Percentiles rank a stretch among this genome's conserved stretches.
Evolutionary conservation across 37 sponge, comb jelly and placozoan genomes (phyloP).

Genomic region (Petrosia ficiformis): DNA sequence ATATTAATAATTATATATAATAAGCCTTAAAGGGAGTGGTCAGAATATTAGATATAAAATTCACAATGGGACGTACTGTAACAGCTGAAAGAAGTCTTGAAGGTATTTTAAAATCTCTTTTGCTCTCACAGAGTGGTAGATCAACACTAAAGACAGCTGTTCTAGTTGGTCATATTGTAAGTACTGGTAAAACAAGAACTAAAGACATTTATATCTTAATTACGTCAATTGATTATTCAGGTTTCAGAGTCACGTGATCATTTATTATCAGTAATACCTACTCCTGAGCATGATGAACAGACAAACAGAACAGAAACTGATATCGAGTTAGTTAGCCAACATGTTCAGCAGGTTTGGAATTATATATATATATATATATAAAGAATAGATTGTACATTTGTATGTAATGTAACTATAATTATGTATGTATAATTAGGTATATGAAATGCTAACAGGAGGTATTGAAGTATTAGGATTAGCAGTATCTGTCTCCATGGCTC

Average conservation of each 20-base stretch:
- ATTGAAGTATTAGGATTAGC: constrained; percentile 9
- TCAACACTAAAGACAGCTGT: neutral
- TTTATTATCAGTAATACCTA: neutral
- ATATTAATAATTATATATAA: too few species aligned
- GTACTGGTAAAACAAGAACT: neutral
- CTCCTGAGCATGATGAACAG: neutral
- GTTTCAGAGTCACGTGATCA: neutral
- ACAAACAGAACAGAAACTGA: too few species aligned
- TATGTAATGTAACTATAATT: too few species aligned
- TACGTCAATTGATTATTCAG: neutral
- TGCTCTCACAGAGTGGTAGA: neutral
- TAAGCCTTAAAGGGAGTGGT: too few species aligned
- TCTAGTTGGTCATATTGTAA: neutral
- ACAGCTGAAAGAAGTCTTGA: constrained; percentile 6
- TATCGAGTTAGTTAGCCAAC: constrained; percentile 18
- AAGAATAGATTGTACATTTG: too few species aligned
- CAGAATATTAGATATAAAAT: too few species aligned
- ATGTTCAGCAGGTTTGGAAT: constrained; percentile 27
- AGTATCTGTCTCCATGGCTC: neutral
- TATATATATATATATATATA: too few species aligned
- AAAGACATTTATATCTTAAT: neutral
- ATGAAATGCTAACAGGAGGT: constrained; percentile 13
- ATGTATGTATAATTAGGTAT: too few species aligned
- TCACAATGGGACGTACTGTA: constrained; percentile 41
- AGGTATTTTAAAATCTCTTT: constrained; percentile 4